Conservation (phyloP, 2,113 vertebrate species). For the Bubalus kerabau region DNA sequence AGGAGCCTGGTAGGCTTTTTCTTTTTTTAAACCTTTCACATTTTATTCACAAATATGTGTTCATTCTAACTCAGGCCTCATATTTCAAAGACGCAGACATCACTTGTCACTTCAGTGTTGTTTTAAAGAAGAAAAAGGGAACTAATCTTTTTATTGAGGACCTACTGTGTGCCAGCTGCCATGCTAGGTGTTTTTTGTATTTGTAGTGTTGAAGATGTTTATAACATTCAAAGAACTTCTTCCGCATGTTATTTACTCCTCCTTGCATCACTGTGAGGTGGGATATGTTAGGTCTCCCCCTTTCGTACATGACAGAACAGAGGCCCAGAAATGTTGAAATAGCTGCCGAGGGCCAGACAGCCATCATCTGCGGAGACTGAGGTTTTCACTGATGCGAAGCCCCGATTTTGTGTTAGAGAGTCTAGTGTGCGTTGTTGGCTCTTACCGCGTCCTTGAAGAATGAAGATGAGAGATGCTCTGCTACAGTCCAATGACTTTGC, state of each 20-base stretch:
- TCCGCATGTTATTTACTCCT: background rate
- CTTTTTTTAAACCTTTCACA: background rate
- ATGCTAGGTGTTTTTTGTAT: background rate
- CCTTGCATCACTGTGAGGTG: background rate
- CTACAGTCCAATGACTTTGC: background rate
- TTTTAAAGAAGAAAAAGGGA: slow-evolving; percentile 18
- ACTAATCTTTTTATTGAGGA: background rate
- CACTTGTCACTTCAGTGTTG: background rate
- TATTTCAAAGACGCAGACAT: background rate
- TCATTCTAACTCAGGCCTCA: background rate
- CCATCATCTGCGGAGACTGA: background rate
- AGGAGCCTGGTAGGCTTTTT: background rate
- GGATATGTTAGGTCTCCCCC: background rate
- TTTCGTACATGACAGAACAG: background rate
- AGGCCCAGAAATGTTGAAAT: background rate
- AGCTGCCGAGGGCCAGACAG: background rate
- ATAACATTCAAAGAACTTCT: background rate
- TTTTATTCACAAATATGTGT: background rate
- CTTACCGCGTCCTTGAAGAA: background rate
- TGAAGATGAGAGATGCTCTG: background rate
- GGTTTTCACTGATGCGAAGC: background rate
- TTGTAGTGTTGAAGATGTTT: slow-evolving; percentile 5
- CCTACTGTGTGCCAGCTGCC: background rate
- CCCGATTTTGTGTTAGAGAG: background rate
- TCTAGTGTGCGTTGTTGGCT: background rate